Base-by-base conservation (phyloP, 2,888 invertebrate species). In the Euphydryas editha region DNA sequence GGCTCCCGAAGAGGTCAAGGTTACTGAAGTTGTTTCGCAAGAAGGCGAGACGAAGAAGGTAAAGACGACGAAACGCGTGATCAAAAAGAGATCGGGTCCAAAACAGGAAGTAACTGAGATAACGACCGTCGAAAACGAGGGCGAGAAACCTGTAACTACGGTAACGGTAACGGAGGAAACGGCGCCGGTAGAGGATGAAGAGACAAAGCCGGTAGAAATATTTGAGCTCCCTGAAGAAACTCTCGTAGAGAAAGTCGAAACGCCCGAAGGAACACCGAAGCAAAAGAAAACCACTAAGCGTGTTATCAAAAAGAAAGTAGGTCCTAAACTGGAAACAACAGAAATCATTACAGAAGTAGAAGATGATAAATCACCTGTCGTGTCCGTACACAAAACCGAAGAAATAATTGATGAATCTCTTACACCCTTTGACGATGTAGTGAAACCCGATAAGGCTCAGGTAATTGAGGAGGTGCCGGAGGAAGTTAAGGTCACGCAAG, bases 171-270 rank as follows among this genome's bases (percentile, higher is more conserved):
- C 58, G 6, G 58, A 59, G 15, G 46, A 59, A 4, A 8, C 4
- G 5, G 8, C 36, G 8, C 36, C 36, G n/a, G n/a, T n/a, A 36
- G 36, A 36, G 36, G 36, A 6, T n/a, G 58, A 46, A 3, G 58
- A 44, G 4, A 17, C 5, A 7, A 46, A 59, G 21, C 62, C 62
- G 7, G 37, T 57, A 2, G 47, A 54, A 55, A 60, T 69, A 1
- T 8, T 70, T 1, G 78, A 80, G 57, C 65, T 81, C n/a, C 81
- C 86, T 0, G 87, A 88, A 64, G 85, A 88, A 42, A 83, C 83
- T 18, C 80, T 75, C 10, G 61, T 76, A n/a, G 75, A 78, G 56
- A 72, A 82, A 69, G 69, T 84, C 62, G 79, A 81, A 61, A 69
- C 75, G 1, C 74, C 75, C 3, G 77, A 82, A 56, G 80, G 76